These are phyloP conservation scores for Leptocoma aspasia DNA, from an alignment of 2,113 vertebrate species.

Conservation along the genomic window DNA sequence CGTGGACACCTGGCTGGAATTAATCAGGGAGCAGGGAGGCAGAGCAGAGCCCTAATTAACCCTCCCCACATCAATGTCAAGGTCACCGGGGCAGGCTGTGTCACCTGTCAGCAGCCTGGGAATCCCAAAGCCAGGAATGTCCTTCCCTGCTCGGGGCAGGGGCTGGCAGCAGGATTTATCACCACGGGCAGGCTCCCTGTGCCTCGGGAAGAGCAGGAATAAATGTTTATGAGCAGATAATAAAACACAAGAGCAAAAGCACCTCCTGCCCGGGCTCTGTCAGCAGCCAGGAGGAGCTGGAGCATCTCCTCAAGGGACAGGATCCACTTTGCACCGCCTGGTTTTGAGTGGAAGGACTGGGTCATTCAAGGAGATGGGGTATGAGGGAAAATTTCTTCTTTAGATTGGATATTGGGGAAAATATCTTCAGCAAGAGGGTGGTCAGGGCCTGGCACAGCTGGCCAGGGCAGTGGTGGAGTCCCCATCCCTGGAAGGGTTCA, in stretches of 20 bases:
- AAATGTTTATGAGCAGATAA: background rate
- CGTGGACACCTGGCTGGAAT: conserved; percentile 52
- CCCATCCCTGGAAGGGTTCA: background rate
- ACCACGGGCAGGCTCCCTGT: background rate
- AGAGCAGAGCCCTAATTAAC: conserved; percentile 29
- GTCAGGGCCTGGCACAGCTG: too few species aligned
- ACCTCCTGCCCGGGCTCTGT: background rate
- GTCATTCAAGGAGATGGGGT: too few species aligned
- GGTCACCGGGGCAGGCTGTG: background rate
- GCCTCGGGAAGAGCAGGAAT: background rate
- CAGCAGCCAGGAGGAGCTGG: background rate
- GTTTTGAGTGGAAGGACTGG: accelerated
- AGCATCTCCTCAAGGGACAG: background rate
- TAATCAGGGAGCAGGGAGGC: background rate
- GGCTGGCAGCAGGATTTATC: background rate
- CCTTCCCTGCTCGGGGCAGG: background rate
- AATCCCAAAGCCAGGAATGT: background rate
- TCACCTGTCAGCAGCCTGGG: background rate
- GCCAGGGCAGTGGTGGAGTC: too few species aligned
- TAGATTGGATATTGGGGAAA: background rate
- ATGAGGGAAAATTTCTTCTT: accelerated
- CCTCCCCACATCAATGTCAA: background rate
- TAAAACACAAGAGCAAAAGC: background rate
- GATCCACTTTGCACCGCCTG: accelerated
- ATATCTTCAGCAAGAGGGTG: background rate